phyloP scores from a whole-genome alignment of 1,140 invertebrate species.

The Gonioctena quinquepunctata region DNA sequence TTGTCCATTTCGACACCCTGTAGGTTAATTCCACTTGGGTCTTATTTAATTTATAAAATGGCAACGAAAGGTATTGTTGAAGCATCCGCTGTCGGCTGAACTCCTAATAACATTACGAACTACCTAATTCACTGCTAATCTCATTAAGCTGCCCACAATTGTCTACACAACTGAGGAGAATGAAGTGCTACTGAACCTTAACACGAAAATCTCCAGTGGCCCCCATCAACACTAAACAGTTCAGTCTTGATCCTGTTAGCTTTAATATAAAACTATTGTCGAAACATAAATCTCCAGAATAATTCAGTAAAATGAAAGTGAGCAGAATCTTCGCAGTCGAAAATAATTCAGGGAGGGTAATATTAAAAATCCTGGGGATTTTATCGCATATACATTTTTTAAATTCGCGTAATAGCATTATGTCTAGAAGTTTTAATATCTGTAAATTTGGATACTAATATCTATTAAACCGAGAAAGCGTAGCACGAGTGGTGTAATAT shows the following conservation, averaged over 20 bases:
- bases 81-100: neutral
- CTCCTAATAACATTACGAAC: neutral
- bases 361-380: no score
- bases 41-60: neutral
- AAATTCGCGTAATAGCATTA: no score
- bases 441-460: no score
- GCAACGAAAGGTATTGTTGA: neutral
- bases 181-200: neutral
- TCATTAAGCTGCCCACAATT: neutral
- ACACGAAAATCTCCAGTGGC: neutral
- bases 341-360: no score
- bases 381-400: no score
- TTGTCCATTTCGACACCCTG: neutral
- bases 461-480: no score
- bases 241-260: neutral
- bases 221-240: neutral
- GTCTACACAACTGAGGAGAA: neutral
- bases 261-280: no score
- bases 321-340: no score
- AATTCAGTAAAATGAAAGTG: no score
- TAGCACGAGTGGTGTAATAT: no score
- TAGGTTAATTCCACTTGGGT: neutral
- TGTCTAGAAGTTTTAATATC: no score
- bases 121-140: neutral
- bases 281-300: no score